Base-by-base conservation (phyloP, 2,113 vertebrate species). In the Forbesichthys papilliferus region DNA sequence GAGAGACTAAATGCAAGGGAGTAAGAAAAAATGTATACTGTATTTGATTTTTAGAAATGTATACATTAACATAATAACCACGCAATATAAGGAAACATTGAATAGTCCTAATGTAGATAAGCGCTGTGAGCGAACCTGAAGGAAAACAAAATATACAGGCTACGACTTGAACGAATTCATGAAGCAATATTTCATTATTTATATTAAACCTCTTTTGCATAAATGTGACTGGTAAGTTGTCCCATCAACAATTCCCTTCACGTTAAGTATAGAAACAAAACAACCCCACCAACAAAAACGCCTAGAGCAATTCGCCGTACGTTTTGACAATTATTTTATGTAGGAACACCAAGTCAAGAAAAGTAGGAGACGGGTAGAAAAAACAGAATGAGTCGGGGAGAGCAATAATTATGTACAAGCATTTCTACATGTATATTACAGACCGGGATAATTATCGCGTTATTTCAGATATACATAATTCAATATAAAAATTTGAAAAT, bases 351-450 rank as follows among this genome's bases (percentile, higher is more conserved):
- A 91, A 95, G 94, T 93, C 92, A 94, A 95, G 93, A 93, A 92
- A 94, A 93, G 91, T 92, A 91, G 90, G 84, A 84, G 86, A 74
- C 77, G 88, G 87, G 89, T 91, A 90, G 91, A 91, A 92, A 92
- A 92, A 42, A 93, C 92, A 93, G 92, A 89, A 92, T 89, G 90
- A 87, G 80, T 81, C 85, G 92, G 86, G 86, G 87, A 93, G 93
- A 94, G 94, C 95, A 96, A 93, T 96, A 95, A 82, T 96, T 95
- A 97, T 98, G 93, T 97, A 99, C 96, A 98, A 92, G 95, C 95
- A 91, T 98, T 96, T 98, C 96, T 98, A 99, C 96, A 98, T 94
- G 95, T 99, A 99, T 98, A 97, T 96, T 99, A 99, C 97, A 99
- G 95, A 96, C 94, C 95, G 95, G 96, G 96, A 94, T 94, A 95